phyloP scores from a whole-genome alignment of 2,113 vertebrate genomes.

The Platichthys stellatus region DNA sequence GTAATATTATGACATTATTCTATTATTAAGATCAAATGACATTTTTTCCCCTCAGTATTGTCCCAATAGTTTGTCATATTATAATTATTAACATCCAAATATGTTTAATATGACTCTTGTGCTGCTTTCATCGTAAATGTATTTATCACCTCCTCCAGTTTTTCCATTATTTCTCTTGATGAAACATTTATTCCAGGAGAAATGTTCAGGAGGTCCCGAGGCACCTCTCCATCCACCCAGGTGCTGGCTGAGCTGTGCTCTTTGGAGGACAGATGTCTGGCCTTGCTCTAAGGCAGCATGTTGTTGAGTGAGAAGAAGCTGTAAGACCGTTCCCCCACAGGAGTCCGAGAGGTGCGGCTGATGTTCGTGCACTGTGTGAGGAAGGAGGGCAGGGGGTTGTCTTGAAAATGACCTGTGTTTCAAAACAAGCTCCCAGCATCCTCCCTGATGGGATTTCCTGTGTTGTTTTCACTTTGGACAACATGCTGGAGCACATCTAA shows the following conservation, averaged over 20 bases:
- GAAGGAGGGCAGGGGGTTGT: conserved; percentile 32
- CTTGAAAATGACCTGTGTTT: conserved; percentile 56
- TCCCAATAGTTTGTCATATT: not conserved
- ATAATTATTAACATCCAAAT: not conserved
- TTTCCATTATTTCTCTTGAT: not conserved
- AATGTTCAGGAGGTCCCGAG: not conserved
- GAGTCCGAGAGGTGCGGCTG: conserved; percentile 24
- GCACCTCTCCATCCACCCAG: not conserved
- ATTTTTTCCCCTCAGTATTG: no score
- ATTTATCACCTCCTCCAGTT: not conserved
- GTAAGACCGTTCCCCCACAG: conserved; percentile 5
- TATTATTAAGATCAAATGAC: not conserved
- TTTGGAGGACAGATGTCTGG: conserved; percentile 23
- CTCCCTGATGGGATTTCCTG: conserved; percentile 53
- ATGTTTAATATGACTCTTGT: not conserved
- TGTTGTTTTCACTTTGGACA: conserved; percentile 55
- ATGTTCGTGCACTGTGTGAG: conserved; percentile 9
- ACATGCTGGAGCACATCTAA: conserved; percentile 49
- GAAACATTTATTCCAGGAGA: conserved; percentile 7
- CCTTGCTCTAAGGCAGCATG: conserved; percentile 20
- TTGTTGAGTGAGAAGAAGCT: conserved; percentile 35
- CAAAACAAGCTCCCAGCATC: conserved; percentile 29
- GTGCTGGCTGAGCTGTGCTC: conserved; percentile 3
- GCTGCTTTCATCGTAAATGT: not conserved
- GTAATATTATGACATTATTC: no score